Base-by-base conservation (phyloP, 1,140 invertebrate genomes). In the Fopius arisanus region DNA sequence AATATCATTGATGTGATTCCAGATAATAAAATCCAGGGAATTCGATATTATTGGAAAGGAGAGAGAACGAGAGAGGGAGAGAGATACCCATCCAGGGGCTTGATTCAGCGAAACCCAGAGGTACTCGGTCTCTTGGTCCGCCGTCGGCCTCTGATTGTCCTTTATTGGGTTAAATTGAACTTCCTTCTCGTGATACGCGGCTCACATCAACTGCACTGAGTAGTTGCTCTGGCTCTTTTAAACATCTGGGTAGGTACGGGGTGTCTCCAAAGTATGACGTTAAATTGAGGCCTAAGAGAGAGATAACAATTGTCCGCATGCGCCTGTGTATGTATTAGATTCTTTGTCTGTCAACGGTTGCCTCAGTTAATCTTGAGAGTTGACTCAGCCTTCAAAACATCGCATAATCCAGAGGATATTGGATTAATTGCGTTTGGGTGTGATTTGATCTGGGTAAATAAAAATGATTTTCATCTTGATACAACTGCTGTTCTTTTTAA, bases 101-200 rank as follows among this genome's bases (percentile, higher is more conserved):
- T 31, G 9, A 33, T 66, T 33, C 63, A 37, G 31, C 28, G 16
- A 66, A 66, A 19, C 19, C 37, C 37, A 40, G 65, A 68, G 40
- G 70, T 77, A 41, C 74, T 72, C 51, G 43, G 26, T 70, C 68
- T 70, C 68, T 70, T 62, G 48, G 54, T 83, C 85, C 82, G 84
- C 81, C 82, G 86, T 84, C 86, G 83, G 84, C 80, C 86, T 88
- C 85, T 88, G 87, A 87, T 88, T 88, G 85, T 88, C 86, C 83
- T 87, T 88, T 87, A 87, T 88, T 88, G 86, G 83, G 86, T 88
- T 88, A 87, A 88, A 88, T 88, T 88, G 86, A 86, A 88, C 87
- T 87, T 88, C 87, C 87, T 87, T 87, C 85, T 88, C 87, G 84
- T 88, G 87, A 87, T 87, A 87, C 83, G 83, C 84, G 82, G 84